Evolutionary conservation across 2,113 vertebrate species (phyloP).

Genomic region (Sterrhoptilus dennistouni): DNA sequence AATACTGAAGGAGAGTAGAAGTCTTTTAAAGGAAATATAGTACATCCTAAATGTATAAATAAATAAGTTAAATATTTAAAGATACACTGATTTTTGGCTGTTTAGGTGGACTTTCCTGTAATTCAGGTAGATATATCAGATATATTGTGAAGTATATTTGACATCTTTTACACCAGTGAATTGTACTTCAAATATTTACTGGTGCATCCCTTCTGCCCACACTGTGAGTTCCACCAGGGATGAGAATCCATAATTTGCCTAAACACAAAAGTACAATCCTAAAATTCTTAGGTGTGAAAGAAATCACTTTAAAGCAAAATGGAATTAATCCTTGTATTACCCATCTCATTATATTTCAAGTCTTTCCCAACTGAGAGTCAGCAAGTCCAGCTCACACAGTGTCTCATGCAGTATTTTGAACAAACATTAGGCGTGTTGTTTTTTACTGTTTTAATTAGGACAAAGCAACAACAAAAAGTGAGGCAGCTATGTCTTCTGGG

Average conservation of each 20-base stretch:
- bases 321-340: neutral
- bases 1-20: neutral
- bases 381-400: neutral
- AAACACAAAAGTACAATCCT: neutral
- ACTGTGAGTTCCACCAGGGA: neutral
- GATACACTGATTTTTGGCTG: neutral
- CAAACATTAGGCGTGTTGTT: fast-evolving
- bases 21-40: neutral
- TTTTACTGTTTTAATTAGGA: neutral
- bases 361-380: neutral
- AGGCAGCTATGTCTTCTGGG: neutral
- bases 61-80: neutral
- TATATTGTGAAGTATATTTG: neutral
- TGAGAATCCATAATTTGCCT: neutral
- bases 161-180: neutral
- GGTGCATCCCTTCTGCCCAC: neutral
- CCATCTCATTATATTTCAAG: neutral
- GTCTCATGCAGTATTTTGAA: neutral
- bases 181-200: neutral
- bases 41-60: neutral
- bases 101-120: neutral
- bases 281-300: neutral
- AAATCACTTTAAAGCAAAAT: neutral
- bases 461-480: neutral
- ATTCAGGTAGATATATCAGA: neutral